A percentile compares a stretch with the other conserved stretches of the same genome.
phyloP scores from a whole-genome alignment of 2,888 invertebrate genomes.

The Brachypalpus laphriformis region DNA sequence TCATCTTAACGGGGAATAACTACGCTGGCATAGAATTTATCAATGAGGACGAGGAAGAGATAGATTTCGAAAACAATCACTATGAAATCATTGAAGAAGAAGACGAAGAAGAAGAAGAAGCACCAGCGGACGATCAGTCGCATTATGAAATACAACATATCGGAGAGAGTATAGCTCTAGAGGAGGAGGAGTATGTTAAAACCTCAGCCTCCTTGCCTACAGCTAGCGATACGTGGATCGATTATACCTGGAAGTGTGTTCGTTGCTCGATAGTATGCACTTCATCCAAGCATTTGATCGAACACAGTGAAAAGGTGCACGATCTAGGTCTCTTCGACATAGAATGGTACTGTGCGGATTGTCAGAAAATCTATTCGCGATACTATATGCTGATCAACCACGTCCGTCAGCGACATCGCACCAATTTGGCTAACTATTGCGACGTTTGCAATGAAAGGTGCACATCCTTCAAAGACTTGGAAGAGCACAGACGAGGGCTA shows the following conservation, averaged over 20 bases:
- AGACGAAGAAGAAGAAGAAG: not conserved
- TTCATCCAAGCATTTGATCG: slow-evolving; percentile 25
- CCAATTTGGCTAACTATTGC: slow-evolving; percentile 75
- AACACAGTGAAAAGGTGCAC: slow-evolving; percentile 57
- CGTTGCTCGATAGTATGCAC: slow-evolving; percentile 35
- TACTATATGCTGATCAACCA: slow-evolving; percentile 78
- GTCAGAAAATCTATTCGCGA: slow-evolving; percentile 76
- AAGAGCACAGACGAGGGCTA: slow-evolving; percentile 72
- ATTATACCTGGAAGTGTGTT: slow-evolving; percentile 74
- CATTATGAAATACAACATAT: not conserved
- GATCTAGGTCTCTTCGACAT: slow-evolving; percentile 22
- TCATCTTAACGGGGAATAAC: not conserved
- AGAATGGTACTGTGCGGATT: slow-evolving; percentile 77
- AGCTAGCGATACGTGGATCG: slow-evolving; percentile 59
- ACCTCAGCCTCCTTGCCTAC: not conserved
- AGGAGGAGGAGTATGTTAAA: not conserved
- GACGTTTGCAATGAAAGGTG: slow-evolving; percentile 76
- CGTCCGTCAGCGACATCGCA: slow-evolving; percentile 76
- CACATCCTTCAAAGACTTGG: slow-evolving; percentile 59
- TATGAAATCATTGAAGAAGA: slow-evolving; percentile 39
- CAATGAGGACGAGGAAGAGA: slow-evolving; percentile 20
- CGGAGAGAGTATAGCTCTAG: slow-evolving; percentile 6
- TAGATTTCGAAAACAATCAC: not conserved
- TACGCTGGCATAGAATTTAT: slow-evolving; percentile 13
- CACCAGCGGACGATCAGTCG: not conserved